Conservation (phyloP, 2,888 invertebrate species). For the Acleris literana region DNA sequence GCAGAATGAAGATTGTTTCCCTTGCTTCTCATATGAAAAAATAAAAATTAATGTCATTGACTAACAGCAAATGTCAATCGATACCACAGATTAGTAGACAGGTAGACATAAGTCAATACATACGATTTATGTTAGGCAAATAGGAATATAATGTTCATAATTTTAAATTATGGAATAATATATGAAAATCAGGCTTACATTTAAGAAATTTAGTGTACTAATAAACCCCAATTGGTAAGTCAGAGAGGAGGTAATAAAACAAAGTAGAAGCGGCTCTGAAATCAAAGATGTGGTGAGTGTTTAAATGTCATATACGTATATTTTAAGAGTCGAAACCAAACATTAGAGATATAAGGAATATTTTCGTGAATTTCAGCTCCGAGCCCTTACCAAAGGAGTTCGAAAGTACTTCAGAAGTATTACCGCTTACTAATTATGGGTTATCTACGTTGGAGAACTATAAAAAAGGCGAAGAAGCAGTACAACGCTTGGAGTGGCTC, state of each 20-base stretch:
- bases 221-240: too few relatives aligned
- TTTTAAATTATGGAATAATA: too few relatives aligned
- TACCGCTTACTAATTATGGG: slow-evolving; percentile 73
- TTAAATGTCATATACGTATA: slow-evolving; percentile 7
- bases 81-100: too few relatives aligned
- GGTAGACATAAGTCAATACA: too few relatives aligned
- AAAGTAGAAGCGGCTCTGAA: not conserved
- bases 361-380: slow-evolving; percentile 55
- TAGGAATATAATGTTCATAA: too few relatives aligned
- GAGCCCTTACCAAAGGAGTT: slow-evolving; percentile 69
- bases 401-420: slow-evolving; percentile 66
- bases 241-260: not conserved
- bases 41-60: too few relatives aligned
- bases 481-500: slow-evolving; percentile 70
- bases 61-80: too few relatives aligned
- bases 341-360: slow-evolving; percentile 1
- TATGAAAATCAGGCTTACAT: too few relatives aligned
- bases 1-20: too few relatives aligned
- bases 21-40: too few relatives aligned
- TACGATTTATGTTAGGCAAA: too few relatives aligned
- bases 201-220: too few relatives aligned
- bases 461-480: slow-evolving; percentile 62
- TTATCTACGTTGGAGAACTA: slow-evolving; percentile 72
- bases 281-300: slow-evolving; percentile 24
- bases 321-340: not conserved